Evolutionary conservation across 2,113 vertebrate genomes (phyloP).

Genomic region (Zosterops lateralis): DNA sequence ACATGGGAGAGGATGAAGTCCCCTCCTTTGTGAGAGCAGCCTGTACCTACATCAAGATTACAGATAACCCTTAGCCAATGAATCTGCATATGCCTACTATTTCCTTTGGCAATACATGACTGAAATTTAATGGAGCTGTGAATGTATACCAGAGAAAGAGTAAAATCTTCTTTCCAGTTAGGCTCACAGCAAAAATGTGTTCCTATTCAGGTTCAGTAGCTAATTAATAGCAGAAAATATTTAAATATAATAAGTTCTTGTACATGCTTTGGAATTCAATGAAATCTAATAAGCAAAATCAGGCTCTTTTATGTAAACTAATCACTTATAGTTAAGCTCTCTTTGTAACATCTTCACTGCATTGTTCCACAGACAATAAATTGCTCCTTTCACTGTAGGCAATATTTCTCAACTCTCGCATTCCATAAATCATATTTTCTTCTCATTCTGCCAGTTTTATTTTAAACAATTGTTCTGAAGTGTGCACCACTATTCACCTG

Average conservation of each 20-base stretch:
- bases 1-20: neutral
- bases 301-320: conserved; percentile 18
- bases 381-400: neutral
- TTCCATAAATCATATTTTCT: neutral
- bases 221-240: conserved; percentile 39
- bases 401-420: neutral
- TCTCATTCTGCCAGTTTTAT: conserved; percentile 14
- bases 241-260: conserved; percentile 20
- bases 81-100: neutral
- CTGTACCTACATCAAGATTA: neutral
- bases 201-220: neutral
- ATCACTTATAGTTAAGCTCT: conserved; percentile 11
- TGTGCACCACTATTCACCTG: neutral
- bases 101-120: neutral
- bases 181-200: neutral
- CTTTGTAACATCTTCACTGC: neutral
- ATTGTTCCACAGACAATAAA: conserved; percentile 21
- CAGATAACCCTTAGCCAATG: neutral
- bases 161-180: neutral
- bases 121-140: neutral
- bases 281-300: conserved; percentile 30
- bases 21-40: neutral
- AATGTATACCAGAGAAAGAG: neutral
- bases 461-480: conserved; percentile 15
- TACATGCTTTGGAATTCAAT: conserved; percentile 31